Conservation (phyloP, 2,797 vertebrate genomes). For the Ctenopoma kingsleyae region DNA sequence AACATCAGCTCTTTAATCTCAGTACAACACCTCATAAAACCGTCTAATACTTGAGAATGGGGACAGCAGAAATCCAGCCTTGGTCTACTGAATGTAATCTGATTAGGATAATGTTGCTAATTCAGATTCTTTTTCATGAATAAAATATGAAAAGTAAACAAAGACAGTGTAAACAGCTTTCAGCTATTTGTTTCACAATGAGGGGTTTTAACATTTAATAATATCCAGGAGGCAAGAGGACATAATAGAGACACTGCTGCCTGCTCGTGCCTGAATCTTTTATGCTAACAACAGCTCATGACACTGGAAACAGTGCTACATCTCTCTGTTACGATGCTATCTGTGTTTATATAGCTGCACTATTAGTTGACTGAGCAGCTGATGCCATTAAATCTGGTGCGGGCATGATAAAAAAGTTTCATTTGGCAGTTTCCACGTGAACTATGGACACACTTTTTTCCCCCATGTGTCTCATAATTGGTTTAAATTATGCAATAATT, state of each 20-base stretch:
- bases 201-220: conserved; percentile 60
- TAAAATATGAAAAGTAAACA: conserved; percentile 63
- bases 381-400: conserved; percentile 15
- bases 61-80: conserved; percentile 16
- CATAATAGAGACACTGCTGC: conserved; percentile 7
- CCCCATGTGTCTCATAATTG: not conserved
- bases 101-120: conserved; percentile 18
- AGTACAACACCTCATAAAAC: conserved; percentile 12
- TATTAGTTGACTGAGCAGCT: not conserved
- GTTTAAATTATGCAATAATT: not conserved
- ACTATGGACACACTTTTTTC: not conserved
- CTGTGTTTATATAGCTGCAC: conserved; percentile 8
- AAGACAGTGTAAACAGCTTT: conserved; percentile 45
- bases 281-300: conserved; percentile 22
- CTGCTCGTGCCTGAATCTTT: conserved; percentile 45
- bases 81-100: conserved; percentile 35
- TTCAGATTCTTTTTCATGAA: conserved; percentile 49
- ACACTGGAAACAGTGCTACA: not conserved
- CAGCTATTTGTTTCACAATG: conserved; percentile 53
- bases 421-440: not conserved
- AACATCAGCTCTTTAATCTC: conserved; percentile 21
- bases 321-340: conserved; percentile 9
- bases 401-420: conserved; percentile 2
- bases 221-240: conserved; percentile 41
- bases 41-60: conserved; percentile 21